Conservation (phyloP, 1,140 invertebrate species). For the Camponotus vicinus region DNA sequence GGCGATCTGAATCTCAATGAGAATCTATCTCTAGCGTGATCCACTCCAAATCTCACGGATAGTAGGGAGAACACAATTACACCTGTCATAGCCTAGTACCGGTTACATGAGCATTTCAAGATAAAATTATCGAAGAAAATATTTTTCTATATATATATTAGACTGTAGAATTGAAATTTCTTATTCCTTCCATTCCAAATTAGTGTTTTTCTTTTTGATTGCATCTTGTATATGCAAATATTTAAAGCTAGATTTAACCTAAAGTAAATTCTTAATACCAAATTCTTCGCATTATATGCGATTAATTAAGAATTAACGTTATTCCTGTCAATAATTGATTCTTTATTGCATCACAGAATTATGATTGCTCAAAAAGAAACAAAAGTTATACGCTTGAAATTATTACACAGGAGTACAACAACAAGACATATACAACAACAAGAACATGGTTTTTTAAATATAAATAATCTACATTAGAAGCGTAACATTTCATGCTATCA, state of each 20-base stretch:
- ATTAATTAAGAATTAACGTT: conserved; percentile 29
- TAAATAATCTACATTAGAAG: background rate
- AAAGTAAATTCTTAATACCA: background rate
- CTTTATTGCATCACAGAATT: background rate
- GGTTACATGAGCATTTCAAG: conserved; percentile 78
- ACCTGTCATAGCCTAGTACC: conserved; percentile 83
- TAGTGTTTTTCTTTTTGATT: conserved; percentile 15
- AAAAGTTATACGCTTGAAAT: background rate
- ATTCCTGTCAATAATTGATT: conserved; percentile 10
- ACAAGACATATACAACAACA: too few relatives aligned
- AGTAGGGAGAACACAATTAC: conserved; percentile 76
- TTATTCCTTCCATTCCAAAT: background rate
- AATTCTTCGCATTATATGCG: background rate
- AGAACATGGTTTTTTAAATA: background rate
- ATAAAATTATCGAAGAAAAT: background rate
- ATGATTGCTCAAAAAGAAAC: conserved; percentile 22
- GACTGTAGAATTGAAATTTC: too few relatives aligned
- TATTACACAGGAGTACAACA: background rate
- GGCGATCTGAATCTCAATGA: conserved; percentile 76
- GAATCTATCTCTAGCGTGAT: conserved; percentile 79
- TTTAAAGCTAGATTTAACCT: background rate
- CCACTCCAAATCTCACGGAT: conserved; percentile 82
- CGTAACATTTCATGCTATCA: too few relatives aligned
- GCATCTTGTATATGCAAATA: background rate
- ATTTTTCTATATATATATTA: background rate